Evolutionary conservation across 2,888 invertebrate genomes (phyloP), one percentile per base, ranked within the genome.

Genomic region (Pseudococcus jackbeardsleyi): DNA sequence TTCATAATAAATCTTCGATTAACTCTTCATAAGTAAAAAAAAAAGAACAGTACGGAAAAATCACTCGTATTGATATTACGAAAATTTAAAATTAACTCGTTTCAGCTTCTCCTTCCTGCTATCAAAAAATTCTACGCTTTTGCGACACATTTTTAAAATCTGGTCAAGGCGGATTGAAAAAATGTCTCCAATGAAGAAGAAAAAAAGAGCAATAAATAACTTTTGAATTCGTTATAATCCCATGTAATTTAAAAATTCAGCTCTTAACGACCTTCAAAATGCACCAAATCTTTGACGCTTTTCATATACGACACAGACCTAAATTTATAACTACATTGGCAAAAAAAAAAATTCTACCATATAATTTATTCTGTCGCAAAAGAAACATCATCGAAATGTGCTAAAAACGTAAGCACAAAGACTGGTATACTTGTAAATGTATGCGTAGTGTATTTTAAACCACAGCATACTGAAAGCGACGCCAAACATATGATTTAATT

Each of bases 401-500:
- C 46, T 46, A 26, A 82, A 39, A 17, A 42, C 33, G 0, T 6
- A 77, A 82, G 77, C 39, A 42, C 33, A 2, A 0, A 77, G 64
- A 19, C 64, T 64, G 15, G 64, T 64, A 22, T 7, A 64, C 64
- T 2, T 33, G 26, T 42, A 42, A 42, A 0, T 42, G 42, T 42
- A 42, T 22, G 26, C 3, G 26, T 33, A 33, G 26, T 33, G 64
- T 64, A 64, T 64, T 77, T 77, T 77, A 77, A 77, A 17, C n/a
- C 46, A 19, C 46, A 82, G 22, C 79, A 82, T 42, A 42, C 42
- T 33, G 3, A 33, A 33, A 33, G 42, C 19, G 46, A 46, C 46
- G 79, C 46, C 79, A 82, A 33, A 82, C 79, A 46, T 82, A 82
- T 46, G 19, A 46, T 82, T 82, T 82, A 82, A 82, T 82, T 82